phyloP scores from a whole-genome alignment of 1,140 invertebrate species.

The Himalopsyche phryganea region DNA sequence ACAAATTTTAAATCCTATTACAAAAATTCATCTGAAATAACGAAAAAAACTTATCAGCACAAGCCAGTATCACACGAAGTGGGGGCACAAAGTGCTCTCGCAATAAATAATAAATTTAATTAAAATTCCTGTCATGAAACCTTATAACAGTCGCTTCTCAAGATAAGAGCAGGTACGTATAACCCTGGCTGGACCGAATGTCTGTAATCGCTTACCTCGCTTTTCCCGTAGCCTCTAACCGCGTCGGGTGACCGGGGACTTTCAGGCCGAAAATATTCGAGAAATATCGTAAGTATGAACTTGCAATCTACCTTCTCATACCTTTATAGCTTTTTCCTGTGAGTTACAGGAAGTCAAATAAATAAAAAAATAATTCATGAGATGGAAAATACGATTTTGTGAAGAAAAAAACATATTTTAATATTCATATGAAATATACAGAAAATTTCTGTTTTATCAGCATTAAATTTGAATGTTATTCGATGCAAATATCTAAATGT shows the following conservation, averaged over 20 bases:
- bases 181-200: conserved; percentile 7
- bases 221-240: neutral
- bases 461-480: too few relatives aligned
- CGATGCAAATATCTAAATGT: too few relatives aligned
- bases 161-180: conserved; percentile 25
- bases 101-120: conserved; percentile 36
- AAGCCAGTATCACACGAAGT: conserved; percentile 9
- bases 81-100: conserved; percentile 27
- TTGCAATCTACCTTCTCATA: conserved; percentile 30
- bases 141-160: conserved; percentile 31
- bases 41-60: conserved; percentile 15
- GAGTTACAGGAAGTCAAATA: conserved; percentile 27
- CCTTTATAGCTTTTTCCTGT: conserved; percentile 31
- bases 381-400: neutral
- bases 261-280: conserved; percentile 25
- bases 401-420: too few relatives aligned
- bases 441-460: too few relatives aligned
- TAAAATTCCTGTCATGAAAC: conserved; percentile 32
- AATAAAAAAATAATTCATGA: neutral
- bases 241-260: conserved; percentile 10
- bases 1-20: neutral
- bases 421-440: too few relatives aligned
- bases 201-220: conserved; percentile 1
- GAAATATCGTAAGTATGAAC: conserved; percentile 31
- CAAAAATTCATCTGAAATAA: conserved; percentile 3